Conservation (phyloP, 2,797 vertebrate genomes). For the Aplochiton taeniatus region DNA sequence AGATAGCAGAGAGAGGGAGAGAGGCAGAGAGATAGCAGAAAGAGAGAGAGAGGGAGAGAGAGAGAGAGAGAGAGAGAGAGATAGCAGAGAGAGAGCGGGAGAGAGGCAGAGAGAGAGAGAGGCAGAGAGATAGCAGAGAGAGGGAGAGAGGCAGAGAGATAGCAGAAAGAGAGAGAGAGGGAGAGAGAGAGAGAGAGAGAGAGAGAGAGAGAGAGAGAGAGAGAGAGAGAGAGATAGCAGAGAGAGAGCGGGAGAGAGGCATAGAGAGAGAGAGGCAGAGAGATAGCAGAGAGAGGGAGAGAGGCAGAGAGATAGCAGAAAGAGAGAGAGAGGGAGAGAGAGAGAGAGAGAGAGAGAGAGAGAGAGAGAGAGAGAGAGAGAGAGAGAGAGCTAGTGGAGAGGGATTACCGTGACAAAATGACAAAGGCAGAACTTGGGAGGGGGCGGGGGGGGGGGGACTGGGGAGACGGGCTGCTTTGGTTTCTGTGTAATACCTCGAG, state of each 20-base stretch:
- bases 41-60: constrained; percentile 22
- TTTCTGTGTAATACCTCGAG: neutral
- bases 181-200: neutral
- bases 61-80: constrained; percentile 37
- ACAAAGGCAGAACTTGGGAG: too few relatives aligned
- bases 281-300: neutral
- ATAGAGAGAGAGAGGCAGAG: constrained; percentile 28
- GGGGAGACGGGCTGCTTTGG: neutral
- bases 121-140: neutral
- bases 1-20: constrained; percentile 45
- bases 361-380: neutral
- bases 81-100: neutral
- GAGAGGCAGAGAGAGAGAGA: neutral
- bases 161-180: constrained; percentile 18
- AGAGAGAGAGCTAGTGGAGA: too few relatives aligned
- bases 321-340: neutral
- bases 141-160: constrained; percentile 21
- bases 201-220: constrained; percentile 16
- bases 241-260: constrained; percentile 28
- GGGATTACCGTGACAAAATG: too few relatives aligned
- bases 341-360: neutral
- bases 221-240: neutral
- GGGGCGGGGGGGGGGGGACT: neutral
- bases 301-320: neutral
- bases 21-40: constrained; percentile 27